Percentiles rank a stretch among this genome's conserved stretches.
phyloP scores from a whole-genome alignment of 2,113 vertebrate species.

The Aspidoscelis tigris region DNA sequence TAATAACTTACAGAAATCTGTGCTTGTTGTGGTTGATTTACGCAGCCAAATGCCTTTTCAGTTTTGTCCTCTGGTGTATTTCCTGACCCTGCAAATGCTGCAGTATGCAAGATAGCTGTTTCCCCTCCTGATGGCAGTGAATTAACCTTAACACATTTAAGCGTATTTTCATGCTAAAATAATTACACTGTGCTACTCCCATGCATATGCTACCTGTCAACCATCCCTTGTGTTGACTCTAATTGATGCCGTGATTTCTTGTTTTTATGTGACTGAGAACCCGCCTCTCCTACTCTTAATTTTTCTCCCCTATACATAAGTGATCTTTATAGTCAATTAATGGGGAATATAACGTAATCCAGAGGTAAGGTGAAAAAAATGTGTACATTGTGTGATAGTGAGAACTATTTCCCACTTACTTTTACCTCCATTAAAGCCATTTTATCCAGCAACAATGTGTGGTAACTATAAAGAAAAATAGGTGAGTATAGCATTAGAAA shows the following conservation, averaged over 20 bases:
- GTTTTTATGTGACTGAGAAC: constrained; percentile 1
- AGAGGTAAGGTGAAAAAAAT: not conserved
- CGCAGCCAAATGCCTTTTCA: not conserved
- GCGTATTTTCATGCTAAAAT: constrained; percentile 3
- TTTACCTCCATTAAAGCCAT: not conserved
- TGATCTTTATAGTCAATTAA: not conserved
- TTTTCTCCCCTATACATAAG: not conserved
- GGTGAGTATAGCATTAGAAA: not conserved
- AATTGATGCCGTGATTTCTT: constrained; percentile 10
- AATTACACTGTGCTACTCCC: constrained; percentile 1
- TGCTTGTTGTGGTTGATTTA: not conserved
- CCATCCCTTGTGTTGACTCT: not conserved
- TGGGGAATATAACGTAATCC: not conserved
- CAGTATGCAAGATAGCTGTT: not conserved
- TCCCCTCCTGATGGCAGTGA: constrained; percentile 7
- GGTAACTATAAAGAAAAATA: not conserved
- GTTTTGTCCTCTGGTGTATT: not conserved
- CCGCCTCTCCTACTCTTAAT: not conserved
- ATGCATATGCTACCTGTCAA: constrained; percentile 13
- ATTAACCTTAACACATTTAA: constrained; percentile 24
- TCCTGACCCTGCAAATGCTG: not conserved
- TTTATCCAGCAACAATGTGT: not conserved
- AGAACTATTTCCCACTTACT: not conserved
- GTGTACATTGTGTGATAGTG: not conserved
- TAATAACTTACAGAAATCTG: not conserved